Percentiles rank a stretch among this genome's conserved stretches.
phyloP scores from a whole-genome alignment of 2,113 vertebrate species.

The Sitta europaea region DNA sequence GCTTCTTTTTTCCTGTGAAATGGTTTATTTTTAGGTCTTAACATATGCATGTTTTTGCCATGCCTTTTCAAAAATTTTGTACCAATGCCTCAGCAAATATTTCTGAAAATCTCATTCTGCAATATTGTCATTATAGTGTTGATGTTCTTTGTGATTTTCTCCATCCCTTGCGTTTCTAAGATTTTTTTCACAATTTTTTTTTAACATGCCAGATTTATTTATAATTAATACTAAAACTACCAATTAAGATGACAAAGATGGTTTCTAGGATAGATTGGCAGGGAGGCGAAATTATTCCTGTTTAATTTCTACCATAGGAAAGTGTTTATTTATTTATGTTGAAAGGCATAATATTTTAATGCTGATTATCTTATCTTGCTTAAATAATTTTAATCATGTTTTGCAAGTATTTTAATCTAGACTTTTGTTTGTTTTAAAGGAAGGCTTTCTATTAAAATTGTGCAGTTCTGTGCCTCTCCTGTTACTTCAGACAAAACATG shows the following conservation, averaged over 20 bases:
- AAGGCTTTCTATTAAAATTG: not conserved
- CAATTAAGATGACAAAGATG: not conserved
- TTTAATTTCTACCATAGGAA: not conserved
- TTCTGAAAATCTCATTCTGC: not conserved
- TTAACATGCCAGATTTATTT: not conserved
- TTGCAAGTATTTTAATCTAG: not conserved
- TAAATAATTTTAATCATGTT: not conserved
- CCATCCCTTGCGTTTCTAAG: not conserved
- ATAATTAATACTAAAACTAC: not conserved
- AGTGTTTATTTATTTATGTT: not conserved
- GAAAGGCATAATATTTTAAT: not conserved
- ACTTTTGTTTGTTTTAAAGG: not conserved
- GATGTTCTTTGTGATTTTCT: not conserved
- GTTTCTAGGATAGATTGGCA: not conserved
- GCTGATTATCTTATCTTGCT: not conserved
- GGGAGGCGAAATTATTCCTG: not conserved
- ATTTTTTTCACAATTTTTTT: not conserved
- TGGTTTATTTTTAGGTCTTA: slow-evolving; percentile 25
- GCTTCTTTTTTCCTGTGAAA: not conserved
- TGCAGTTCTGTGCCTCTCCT: not conserved
- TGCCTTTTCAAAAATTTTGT: not conserved
- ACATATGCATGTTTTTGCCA: not conserved
- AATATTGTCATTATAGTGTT: not conserved
- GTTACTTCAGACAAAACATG: not conserved
- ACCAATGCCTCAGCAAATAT: not conserved